These are phyloP conservation scores for Sycophila sp. DNA, from an alignment of 1,140 invertebrate genomes.

Conservation along the genomic window DNA sequence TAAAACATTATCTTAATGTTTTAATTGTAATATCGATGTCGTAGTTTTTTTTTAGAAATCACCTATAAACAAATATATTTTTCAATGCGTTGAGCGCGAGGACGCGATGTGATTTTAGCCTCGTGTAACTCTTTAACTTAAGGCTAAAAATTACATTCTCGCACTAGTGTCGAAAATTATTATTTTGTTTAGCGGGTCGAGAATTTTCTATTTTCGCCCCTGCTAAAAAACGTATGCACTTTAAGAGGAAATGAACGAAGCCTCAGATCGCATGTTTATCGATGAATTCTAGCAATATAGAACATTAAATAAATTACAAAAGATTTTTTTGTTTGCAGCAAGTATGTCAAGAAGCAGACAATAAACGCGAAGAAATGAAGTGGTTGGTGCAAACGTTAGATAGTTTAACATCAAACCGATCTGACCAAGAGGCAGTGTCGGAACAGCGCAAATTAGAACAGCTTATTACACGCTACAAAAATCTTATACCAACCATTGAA, in stretches of 20 bases:
- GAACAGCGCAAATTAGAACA: slow-evolving; percentile 85
- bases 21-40: slow-evolving; percentile 2
- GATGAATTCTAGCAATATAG: no score
- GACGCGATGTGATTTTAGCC: no score
- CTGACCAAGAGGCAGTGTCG: slow-evolving; percentile 79
- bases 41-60: background rate
- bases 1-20: background rate
- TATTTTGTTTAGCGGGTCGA: no score
- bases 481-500: slow-evolving; percentile 90
- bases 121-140: background rate
- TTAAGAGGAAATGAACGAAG: no score
- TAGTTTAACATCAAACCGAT: slow-evolving; percentile 82
- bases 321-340: slow-evolving; percentile 66
- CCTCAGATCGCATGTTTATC: no score
- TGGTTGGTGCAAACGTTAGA: slow-evolving; percentile 93
- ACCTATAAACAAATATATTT: background rate
- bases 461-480: slow-evolving; percentile 87
- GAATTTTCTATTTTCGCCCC: no score
- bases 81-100: no score
- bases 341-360: slow-evolving; percentile 89
- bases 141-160: background rate
- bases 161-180: no score
- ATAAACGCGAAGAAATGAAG: slow-evolving; percentile 91
- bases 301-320: background rate
- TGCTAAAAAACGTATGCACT: no score